A percentile compares a stretch with the other conserved stretches of the same genome.
Conservation (phyloP, 1,140 invertebrate species). For the Bombus breviceps region DNA sequence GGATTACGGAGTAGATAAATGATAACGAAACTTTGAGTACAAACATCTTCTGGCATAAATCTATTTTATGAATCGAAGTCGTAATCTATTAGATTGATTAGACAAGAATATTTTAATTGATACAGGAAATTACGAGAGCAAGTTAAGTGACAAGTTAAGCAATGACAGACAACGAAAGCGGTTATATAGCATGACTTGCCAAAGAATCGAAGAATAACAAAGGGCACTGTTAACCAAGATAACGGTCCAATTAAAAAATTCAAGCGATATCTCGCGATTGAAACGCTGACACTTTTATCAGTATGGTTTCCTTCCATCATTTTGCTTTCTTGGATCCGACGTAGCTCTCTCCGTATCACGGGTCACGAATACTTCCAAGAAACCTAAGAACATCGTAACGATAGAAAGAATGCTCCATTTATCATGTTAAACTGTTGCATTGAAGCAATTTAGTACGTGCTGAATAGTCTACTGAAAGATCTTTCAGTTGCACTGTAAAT, state of each 20-base stretch:
- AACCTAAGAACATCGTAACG: neutral
- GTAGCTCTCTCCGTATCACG: neutral
- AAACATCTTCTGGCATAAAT: neutral
- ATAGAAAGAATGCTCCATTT: constrained; percentile 7
- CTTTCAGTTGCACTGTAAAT: neutral
- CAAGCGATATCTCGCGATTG: neutral
- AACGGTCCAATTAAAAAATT: constrained; percentile 1
- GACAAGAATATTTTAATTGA: neutral
- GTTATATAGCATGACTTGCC: neutral
- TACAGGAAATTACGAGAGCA: neutral
- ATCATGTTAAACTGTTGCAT: neutral
- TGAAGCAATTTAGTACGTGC: neutral
- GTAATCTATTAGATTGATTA: no score
- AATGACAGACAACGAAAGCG: neutral
- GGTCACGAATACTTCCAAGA: constrained; percentile 25
- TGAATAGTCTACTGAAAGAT: neutral
- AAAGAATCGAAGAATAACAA: neutral
- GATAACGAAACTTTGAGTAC: neutral
- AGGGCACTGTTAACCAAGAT: constrained; percentile 4
- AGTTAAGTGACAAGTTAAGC: no score
- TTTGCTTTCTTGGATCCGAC: constrained; percentile 22
- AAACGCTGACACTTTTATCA: constrained; percentile 27
- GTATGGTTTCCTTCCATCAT: constrained; percentile 15
- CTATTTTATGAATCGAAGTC: no score
- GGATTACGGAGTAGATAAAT: neutral